These are phyloP conservation scores for Oligia fasciuncula DNA, from an alignment of 2,888 invertebrate genomes.

Conservation along the genomic window DNA sequence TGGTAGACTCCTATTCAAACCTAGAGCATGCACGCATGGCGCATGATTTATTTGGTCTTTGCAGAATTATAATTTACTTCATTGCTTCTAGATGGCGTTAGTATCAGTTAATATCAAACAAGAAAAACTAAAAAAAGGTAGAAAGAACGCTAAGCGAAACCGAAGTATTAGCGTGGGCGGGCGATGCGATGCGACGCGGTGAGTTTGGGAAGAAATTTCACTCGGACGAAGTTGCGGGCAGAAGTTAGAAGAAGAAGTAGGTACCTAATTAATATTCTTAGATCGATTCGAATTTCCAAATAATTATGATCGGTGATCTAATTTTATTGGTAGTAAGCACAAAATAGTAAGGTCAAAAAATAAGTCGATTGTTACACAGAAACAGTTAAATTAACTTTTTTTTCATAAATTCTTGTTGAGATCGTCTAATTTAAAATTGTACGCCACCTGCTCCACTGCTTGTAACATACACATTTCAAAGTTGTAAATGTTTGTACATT, in stretches of 20 bases:
- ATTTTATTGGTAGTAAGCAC: background rate
- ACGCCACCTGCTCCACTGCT: background rate
- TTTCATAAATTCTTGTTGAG: background rate
- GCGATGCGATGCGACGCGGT: background rate
- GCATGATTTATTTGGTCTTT: background rate
- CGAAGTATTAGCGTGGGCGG: background rate
- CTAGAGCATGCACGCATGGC: conserved; percentile 1
- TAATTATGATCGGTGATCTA: background rate
- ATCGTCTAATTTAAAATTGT: background rate
- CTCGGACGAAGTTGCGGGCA: background rate
- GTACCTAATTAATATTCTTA: background rate
- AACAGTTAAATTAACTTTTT: background rate
- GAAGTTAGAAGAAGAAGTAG: background rate
- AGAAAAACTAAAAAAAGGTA: background rate
- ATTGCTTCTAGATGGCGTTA: conserved; percentile 20
- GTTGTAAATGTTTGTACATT: background rate
- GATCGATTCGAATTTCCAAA: background rate
- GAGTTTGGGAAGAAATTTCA: background rate
- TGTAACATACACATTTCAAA: background rate
- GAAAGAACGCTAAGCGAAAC: background rate
- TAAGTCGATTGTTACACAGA: background rate
- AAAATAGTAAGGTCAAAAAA: background rate
- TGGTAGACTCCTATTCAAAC: background rate
- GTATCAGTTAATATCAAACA: background rate
- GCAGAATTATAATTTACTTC: background rate